A percentile compares a stretch with the other conserved stretches of the same genome.
Evolutionary conservation across 2,797 vertebrate species (phyloP).

Genomic region (Xerus rutilus): DNA sequence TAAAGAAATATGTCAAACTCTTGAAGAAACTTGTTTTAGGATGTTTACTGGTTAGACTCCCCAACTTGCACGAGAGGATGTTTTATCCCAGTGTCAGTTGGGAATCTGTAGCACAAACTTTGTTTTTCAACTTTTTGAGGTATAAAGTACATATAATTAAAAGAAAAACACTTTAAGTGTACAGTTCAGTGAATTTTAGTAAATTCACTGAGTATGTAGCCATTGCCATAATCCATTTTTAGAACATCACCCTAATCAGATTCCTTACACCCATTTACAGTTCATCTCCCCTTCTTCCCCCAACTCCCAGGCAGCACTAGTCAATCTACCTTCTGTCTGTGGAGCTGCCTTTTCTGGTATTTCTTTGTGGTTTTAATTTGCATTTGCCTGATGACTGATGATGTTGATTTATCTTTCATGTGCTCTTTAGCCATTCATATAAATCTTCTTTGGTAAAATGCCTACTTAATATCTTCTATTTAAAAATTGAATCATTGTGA

Average conservation of each 20-base stretch:
- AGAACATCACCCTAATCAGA: background rate
- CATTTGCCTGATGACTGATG: background rate
- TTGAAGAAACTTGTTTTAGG: conserved; percentile 22
- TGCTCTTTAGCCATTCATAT: background rate
- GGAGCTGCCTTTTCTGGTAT: background rate
- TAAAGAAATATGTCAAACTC: conserved; percentile 32
- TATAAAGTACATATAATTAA: background rate
- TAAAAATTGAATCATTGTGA: background rate
- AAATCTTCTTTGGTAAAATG: conserved; percentile 17
- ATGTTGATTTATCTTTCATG: background rate
- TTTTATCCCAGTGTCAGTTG: background rate
- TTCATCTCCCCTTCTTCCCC: background rate
- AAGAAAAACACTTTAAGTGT: background rate
- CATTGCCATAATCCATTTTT: background rate
- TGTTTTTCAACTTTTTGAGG: background rate
- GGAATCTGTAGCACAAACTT: background rate
- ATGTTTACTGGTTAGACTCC: conserved; percentile 5
- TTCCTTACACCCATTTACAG: background rate
- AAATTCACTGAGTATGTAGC: background rate
- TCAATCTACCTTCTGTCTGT: background rate
- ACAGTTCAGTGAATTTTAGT: conserved; percentile 43
- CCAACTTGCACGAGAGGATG: background rate
- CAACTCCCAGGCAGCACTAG: background rate
- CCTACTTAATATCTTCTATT: background rate
- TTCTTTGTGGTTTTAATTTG: background rate